Conservation (phyloP, 2,888 invertebrate species). For the Lydus trimaculatus region DNA sequence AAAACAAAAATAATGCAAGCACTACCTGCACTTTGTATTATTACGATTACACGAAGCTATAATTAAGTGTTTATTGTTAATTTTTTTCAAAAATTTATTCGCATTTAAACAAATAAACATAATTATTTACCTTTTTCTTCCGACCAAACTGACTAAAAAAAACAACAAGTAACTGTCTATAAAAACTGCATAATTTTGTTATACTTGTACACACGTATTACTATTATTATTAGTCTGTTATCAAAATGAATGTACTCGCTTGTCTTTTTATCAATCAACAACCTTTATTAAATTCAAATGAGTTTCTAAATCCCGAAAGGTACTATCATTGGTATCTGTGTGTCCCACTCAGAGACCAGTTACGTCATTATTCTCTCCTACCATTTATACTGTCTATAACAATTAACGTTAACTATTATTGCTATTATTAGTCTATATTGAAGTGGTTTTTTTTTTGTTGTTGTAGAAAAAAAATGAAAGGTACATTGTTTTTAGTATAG, state of each 20-base stretch:
- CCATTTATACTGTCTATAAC: conserved; percentile 7
- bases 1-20: not conserved
- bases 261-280: conserved; percentile 5
- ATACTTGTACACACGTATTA: too few relatives aligned
- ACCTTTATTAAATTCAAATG: conserved; percentile 36
- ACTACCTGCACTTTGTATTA: not conserved
- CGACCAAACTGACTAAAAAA: not conserved
- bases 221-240: not conserved
- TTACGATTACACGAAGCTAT: not conserved
- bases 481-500: not conserved
- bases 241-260: not conserved
- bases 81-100: not conserved
- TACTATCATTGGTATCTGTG: conserved; percentile 31
- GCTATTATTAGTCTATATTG: not conserved
- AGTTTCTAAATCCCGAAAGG: conserved; percentile 33
- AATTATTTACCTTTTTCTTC: not conserved
- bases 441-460: not conserved
- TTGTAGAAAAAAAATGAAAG: not conserved
- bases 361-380: conserved; percentile 29
- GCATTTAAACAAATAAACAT: not conserved
- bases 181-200: not conserved
- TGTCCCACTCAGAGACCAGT: conserved; percentile 37
- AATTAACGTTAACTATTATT: not conserved
- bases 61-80: not conserved
- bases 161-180: not conserved